Conservation (phyloP, 2,797 vertebrate genomes). For the Cetoscarus ocellatus region DNA sequence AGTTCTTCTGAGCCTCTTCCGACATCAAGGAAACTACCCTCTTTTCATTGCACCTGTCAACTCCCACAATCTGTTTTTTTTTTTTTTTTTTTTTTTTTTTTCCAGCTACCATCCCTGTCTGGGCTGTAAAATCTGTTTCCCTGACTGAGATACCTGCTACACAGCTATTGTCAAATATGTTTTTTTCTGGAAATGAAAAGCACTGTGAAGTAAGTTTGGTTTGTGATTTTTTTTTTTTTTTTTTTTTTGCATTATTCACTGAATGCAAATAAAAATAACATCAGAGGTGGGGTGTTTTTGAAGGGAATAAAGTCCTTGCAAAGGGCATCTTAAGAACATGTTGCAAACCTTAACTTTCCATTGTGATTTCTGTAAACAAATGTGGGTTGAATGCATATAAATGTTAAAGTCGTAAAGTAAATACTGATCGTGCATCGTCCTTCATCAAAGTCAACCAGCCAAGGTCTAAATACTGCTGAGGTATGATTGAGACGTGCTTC, state of each 20-base stretch:
- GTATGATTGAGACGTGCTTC: conserved; percentile 36
- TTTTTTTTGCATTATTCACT: conserved; percentile 61
- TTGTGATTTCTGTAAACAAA: conserved; percentile 21
- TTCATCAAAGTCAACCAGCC: conserved; percentile 49
- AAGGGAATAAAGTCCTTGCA: conserved; percentile 22
- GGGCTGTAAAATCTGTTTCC: conserved; percentile 59
- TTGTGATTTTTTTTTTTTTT: conserved; percentile 53
- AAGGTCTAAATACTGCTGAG: conserved; percentile 51
- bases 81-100: conserved; percentile 54
- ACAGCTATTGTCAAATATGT: conserved; percentile 73
- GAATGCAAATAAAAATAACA: conserved; percentile 70
- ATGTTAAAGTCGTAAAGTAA: conserved; percentile 17
- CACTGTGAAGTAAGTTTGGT: conserved; percentile 61
- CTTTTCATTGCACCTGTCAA: conserved; percentile 78
- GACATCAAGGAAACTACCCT: conserved; percentile 77
- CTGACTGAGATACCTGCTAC: conserved; percentile 44
- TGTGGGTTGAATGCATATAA: conserved; percentile 24
- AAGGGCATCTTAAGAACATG: conserved; percentile 16
- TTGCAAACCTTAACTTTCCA: conserved; percentile 21
- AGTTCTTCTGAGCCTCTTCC: conserved; percentile 65
- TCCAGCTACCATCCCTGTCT: conserved; percentile 66
- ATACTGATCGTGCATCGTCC: conserved; percentile 28
- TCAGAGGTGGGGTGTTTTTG: conserved; percentile 41
- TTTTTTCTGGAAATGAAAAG: conserved; percentile 59
- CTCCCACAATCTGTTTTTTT: conserved; percentile 72